Evolutionary conservation across 1,140 invertebrate genomes (phyloP), one percentile per base, ranked within the genome.

Genomic region (Brachionus rotundiformis): DNA sequence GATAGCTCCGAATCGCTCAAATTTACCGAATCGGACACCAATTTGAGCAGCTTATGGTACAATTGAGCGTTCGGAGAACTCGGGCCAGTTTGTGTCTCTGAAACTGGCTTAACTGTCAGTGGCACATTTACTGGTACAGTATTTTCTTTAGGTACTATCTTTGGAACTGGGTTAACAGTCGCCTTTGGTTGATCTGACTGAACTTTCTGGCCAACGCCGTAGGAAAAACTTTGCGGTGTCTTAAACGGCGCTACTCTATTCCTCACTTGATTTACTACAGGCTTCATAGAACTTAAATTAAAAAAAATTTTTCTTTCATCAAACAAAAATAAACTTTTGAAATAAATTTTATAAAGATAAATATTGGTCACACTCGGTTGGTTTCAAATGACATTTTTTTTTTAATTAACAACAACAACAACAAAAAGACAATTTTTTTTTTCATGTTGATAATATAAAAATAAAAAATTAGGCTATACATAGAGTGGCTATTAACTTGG

Each of bases 1-100:
- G 31, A 39, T 4, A 79, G n/a, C 29, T 73, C 68, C 49, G 47
- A 29, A 19, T 79, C 44, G 29, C 10, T 63, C n/a, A 59, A 11
- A 39, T 79, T 49, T 4, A 59, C 47, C 13, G 47, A 59, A 36
- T 59, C 47, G 6, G 76, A 79, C 2, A 79, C 76, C 25, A 79
- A 19, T n/a, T 63, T 79, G 1, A 79, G 27, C 10, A 79, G 25
- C 41, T 79, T 79, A 11, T 79, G 47, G 31, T 79, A 79, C 47
- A 79, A 63, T 31, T 59, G 47, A 10, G 76, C 76, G 25, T 63
- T 79, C 0, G 76, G 68, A 8, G 68, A 73, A 31, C 36, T 73
- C 2, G 63, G 63, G 4, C 63, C 63, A 68, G 31, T n/a, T 2
- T 68, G 63, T n/a, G 61, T 3, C 29, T 63, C 61, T 7, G 61